Base-by-base conservation (phyloP, 2,888 invertebrate genomes). In the Anorthoa munda region DNA sequence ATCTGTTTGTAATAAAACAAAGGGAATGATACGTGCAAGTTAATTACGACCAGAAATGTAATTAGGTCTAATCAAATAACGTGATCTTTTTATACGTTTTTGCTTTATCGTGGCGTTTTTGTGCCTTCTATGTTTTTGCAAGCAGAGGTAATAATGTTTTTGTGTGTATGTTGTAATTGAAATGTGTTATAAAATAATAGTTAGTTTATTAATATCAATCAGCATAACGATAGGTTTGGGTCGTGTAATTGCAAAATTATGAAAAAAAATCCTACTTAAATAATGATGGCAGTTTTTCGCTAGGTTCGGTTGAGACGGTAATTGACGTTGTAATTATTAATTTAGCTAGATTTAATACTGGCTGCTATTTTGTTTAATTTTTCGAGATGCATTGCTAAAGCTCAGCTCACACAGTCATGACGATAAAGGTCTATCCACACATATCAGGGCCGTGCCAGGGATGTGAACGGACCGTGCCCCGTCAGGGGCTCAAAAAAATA, bases 61-160 rank as follows among this genome's bases (percentile, higher is more conserved):
- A 96, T 95, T 95, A 96, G 95, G 92, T 92, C 90, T 95, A 95
- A 95, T 95, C 95, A 94, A 95, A 95, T 95, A 95, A 93, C 92
- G 90, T 93, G 92, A 96, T 95, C 95, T 94, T 93, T 91, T 93
- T 92, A 85, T 93, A 86, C 88, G 88, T 92, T 92, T 91, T 92
- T 92, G 91, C 91, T 88, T 90, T 90, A 88, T 87, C 87, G 90
- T 88, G 88, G 83, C 78, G 86, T 90, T 92, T 91, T 91, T 91
- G 87, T 88, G 72, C 51, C 55, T 86, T 86, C 89, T 85, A 83
- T 80, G 86, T 86, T 86, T 85, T 89, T 89, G 89, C 86, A 80
- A 83, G 79, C 85, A 82, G 46, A 80, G 72, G 73, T 82, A 79
- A 86, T 84, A 72, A 65, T 18, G 74, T 86, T 85, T 81, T 83